A percentile compares a stretch with the other conserved stretches of the same genome.
phyloP scores from a whole-genome alignment of 2,888 invertebrate genomes.

The Alentia gelatinosa region DNA sequence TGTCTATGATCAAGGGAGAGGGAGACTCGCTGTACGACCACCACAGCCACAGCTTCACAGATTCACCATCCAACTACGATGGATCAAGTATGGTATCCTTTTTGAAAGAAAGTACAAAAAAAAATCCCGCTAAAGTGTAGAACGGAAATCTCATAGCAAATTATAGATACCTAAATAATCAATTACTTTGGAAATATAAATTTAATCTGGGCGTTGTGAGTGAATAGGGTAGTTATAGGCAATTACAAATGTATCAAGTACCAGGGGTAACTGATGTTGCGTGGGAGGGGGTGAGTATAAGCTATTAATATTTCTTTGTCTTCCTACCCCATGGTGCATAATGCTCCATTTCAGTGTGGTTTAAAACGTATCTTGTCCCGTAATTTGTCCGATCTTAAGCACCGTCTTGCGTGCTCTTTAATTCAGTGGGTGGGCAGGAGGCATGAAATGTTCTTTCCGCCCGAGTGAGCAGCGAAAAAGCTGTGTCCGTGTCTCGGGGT shows the following conservation, averaged over 20 bases:
- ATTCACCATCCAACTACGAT: constrained; percentile 57
- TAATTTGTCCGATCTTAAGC: constrained; percentile 34
- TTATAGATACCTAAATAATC: no score
- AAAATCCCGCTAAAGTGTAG: no score
- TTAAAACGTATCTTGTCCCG: constrained; percentile 27
- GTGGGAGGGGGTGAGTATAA: no score
- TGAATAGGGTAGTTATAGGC: no score
- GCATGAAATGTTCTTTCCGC: constrained; percentile 54
- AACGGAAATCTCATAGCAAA: no score
- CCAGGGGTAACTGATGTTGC: no score
- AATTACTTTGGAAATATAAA: no score
- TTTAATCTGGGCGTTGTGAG: no score
- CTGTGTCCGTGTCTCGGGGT: constrained; percentile 15
- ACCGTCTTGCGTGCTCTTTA: constrained; percentile 39
- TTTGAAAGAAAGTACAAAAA: no score
- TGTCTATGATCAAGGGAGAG: constrained; percentile 54
- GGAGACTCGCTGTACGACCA: constrained; percentile 54
- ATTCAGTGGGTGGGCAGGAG: background rate
- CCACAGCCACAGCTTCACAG: constrained; percentile 3
- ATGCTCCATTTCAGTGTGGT: background rate
- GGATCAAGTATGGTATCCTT: constrained; percentile 64
- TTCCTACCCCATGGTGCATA: background rate
- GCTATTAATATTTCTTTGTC: background rate
- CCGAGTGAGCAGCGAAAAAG: constrained; percentile 15
- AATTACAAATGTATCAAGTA: no score